A percentile compares a stretch with the other conserved stretches of the same genome.
These are phyloP conservation scores for Phalloptychus januarius DNA, from an alignment of 2,797 vertebrate genomes.

Conservation along the genomic window DNA sequence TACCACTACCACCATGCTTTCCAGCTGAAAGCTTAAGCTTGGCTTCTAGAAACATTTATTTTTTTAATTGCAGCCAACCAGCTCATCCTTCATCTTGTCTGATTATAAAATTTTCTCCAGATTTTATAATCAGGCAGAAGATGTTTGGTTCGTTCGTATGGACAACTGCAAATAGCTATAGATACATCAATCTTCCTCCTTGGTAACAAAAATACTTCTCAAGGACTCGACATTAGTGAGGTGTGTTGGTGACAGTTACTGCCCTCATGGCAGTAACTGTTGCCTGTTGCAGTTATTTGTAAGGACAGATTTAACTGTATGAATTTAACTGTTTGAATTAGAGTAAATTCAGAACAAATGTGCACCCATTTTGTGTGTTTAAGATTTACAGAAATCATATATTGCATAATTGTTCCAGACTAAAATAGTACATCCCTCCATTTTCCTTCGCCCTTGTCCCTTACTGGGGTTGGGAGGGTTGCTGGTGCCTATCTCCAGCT, in stretches of 20 bases:
- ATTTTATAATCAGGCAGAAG: no score
- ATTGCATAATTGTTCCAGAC: background rate
- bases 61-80: background rate
- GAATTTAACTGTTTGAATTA: no score
- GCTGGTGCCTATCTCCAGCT: no score
- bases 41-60: background rate
- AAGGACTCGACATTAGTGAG: no score
- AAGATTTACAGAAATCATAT: background rate
- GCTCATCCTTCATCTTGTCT: background rate
- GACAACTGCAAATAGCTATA: background rate
- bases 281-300: no score
- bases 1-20: background rate
- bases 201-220: background rate
- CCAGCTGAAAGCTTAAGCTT: background rate
- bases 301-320: no score
- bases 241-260: no score
- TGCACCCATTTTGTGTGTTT: background rate
- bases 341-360: background rate
- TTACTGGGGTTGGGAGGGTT: no score
- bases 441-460: no score
- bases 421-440: no score
- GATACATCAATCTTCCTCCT: background rate
- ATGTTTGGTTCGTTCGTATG: background rate
- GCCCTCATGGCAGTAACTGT: no score
- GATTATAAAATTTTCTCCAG: background rate